Percentiles rank a stretch among this genome's conserved stretches.
phyloP scores from a whole-genome alignment of 2,113 vertebrate species.

The Pomatostomus ruficeps region DNA sequence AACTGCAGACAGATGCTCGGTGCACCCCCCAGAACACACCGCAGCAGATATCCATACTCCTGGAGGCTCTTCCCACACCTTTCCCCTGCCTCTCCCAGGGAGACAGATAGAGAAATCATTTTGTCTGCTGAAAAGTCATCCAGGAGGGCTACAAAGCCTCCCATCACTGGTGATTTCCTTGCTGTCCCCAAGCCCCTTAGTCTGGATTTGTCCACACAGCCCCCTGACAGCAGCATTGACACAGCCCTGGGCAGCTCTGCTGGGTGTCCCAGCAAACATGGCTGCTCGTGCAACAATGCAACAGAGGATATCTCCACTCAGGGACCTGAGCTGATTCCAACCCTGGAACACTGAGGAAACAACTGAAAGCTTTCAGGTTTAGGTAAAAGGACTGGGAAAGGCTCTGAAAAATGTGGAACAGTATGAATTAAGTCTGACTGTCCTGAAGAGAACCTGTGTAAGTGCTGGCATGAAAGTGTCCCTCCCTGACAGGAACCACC shows the following conservation, averaged over 20 bases:
- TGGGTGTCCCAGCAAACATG: accelerated
- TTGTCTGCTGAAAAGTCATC: background rate
- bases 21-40: no score
- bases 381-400: constrained; percentile 6
- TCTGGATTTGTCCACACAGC: background rate
- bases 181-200: background rate
- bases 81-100: background rate
- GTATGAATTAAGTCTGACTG: constrained; percentile 4
- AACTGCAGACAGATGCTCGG: no score
- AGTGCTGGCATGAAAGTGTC: background rate
- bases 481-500: background rate
- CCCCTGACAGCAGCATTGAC: background rate
- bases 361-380: constrained; percentile 27
- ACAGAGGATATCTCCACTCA: constrained; percentile 27
- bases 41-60: background rate
- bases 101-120: background rate
- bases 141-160: background rate
- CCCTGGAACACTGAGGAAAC: constrained; percentile 18
- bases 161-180: background rate
- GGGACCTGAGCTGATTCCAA: constrained; percentile 15
- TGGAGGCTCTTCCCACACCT: background rate
- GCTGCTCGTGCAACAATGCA: background rate
- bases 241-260: background rate
- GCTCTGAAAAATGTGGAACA: background rate
- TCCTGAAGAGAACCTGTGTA: constrained; percentile 32